phyloP scores from a whole-genome alignment of 2,797 vertebrate species.

The Crax fasciolata region DNA sequence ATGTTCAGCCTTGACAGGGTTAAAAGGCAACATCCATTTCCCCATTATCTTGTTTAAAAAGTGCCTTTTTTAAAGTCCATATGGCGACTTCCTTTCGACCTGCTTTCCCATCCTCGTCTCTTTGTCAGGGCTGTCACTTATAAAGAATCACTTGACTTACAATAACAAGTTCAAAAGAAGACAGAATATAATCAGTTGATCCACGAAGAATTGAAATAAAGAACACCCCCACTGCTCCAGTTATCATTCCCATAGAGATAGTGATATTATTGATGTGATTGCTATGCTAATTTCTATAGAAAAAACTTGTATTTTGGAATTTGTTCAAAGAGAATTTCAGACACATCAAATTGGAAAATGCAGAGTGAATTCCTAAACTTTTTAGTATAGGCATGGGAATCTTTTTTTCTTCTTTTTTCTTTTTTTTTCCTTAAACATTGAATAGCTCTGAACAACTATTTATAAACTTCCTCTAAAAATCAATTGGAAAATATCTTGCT shows the following conservation, averaged over 20 bases:
- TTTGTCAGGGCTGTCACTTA: constrained; percentile 98
- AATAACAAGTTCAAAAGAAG: constrained; percentile 98
- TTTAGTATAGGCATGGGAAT: constrained; percentile 89
- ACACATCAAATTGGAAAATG: constrained; percentile 90
- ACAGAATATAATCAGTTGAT: constrained; percentile 95
- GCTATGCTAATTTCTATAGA: constrained; percentile 94
- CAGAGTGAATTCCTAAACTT: constrained; percentile 88
- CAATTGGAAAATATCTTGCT: background rate
- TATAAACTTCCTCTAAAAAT: constrained; percentile 57
- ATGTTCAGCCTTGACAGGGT: constrained; percentile 73
- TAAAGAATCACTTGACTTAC: constrained; percentile 99
- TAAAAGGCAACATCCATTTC: constrained; percentile 81
- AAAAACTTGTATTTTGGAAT: constrained; percentile 89
- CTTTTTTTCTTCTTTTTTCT: constrained; percentile 85
- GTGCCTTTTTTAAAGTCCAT: constrained; percentile 95
- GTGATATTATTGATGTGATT: constrained; percentile 95
- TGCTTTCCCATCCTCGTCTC: constrained; percentile 93
- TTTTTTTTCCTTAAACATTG: constrained; percentile 68
- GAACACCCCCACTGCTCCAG: constrained; percentile 93
- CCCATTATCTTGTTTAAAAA: constrained; percentile 90
- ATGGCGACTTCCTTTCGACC: constrained; percentile 98
- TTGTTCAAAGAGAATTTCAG: constrained; percentile 92
- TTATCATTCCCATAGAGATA: constrained; percentile 96
- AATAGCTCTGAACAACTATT: constrained; percentile 38
- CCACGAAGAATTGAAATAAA: constrained; percentile 96